Conservation (phyloP, 2,797 vertebrate genomes). For the Pseudopleuronectes americanus region DNA sequence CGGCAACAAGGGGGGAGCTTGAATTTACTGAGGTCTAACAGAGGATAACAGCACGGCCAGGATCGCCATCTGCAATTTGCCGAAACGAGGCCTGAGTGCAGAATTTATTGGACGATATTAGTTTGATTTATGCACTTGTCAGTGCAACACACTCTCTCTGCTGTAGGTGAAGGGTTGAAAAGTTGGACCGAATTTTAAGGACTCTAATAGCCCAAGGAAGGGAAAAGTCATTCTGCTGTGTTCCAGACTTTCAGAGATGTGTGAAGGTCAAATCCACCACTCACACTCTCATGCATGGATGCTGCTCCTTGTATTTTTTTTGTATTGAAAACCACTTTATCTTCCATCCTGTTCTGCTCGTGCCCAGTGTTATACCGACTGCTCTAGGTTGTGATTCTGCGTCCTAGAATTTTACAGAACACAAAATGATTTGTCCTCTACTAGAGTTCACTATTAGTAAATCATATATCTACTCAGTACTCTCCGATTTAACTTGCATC, state of each 20-base stretch:
- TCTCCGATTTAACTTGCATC: neutral
- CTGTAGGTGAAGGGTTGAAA: slow-evolving; percentile 45
- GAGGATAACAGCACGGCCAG: slow-evolving; percentile 29
- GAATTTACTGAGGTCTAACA: slow-evolving; percentile 22
- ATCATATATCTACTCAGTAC: neutral
- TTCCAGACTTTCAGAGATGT: slow-evolving; percentile 45
- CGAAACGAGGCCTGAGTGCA: slow-evolving; percentile 34
- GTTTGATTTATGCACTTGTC: slow-evolving; percentile 61
- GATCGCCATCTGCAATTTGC: slow-evolving; percentile 39
- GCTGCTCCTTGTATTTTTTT: slow-evolving; percentile 6
- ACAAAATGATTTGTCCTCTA: neutral
- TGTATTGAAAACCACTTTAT: slow-evolving; percentile 35
- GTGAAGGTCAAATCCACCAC: slow-evolving; percentile 59
- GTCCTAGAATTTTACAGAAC: neutral
- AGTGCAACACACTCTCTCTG: slow-evolving; percentile 45
- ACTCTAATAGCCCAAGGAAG: slow-evolving; percentile 56
- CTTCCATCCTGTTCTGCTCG: neutral
- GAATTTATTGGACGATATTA: slow-evolving; percentile 52
- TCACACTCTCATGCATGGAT: slow-evolving; percentile 40
- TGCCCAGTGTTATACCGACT: neutral
- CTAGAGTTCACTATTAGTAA: neutral
- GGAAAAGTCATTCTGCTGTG: slow-evolving; percentile 46
- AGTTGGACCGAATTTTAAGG: slow-evolving; percentile 54
- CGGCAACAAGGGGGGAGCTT: slow-evolving; percentile 25
- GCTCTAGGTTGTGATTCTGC: neutral